phyloP scores from a whole-genome alignment of 2,113 vertebrate species.

The Oncorhynchus clarkii region DNA sequence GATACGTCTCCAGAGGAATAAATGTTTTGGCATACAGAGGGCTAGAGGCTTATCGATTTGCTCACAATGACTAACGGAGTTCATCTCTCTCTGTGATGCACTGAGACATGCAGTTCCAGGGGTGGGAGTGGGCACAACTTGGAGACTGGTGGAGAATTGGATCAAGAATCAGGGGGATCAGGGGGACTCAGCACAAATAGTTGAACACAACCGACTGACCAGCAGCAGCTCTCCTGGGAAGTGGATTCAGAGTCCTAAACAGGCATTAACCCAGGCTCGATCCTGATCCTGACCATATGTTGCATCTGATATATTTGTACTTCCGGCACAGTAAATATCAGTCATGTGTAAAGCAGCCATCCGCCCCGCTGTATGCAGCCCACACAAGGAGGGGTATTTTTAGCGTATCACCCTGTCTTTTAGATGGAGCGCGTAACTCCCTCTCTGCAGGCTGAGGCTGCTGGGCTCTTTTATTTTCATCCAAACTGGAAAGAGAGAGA shows the following conservation, averaged over 20 bases:
- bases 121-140: conserved; percentile 1
- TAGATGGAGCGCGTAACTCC: conserved; percentile 72
- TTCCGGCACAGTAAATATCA: conserved; percentile 37
- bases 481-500: conserved; percentile 66
- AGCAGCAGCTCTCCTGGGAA: conserved; percentile 11
- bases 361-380: conserved; percentile 52
- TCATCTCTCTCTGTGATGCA: conserved; percentile 28
- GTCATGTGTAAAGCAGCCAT: conserved; percentile 52
- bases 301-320: background rate
- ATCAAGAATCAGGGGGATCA: conserved; percentile 6
- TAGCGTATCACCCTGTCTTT: conserved; percentile 74
- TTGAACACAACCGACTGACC: conserved; percentile 11
- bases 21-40: conserved; percentile 19
- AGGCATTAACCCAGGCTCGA: background rate
- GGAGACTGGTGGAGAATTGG: background rate
- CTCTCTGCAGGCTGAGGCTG: conserved; percentile 74
- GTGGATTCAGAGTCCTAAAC: too few relatives aligned
- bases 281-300: background rate
- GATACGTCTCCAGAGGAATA: conserved; percentile 25
- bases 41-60: conserved; percentile 51
- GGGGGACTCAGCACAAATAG: conserved; percentile 4
- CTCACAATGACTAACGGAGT: conserved; percentile 62
- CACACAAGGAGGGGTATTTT: conserved; percentile 75
- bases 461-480: conserved; percentile 77
- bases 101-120: background rate